A percentile compares a stretch with the other conserved stretches of the same genome.
Conservation (phyloP, 2,888 invertebrate species). For the Mesorhabditis sp. region DNA sequence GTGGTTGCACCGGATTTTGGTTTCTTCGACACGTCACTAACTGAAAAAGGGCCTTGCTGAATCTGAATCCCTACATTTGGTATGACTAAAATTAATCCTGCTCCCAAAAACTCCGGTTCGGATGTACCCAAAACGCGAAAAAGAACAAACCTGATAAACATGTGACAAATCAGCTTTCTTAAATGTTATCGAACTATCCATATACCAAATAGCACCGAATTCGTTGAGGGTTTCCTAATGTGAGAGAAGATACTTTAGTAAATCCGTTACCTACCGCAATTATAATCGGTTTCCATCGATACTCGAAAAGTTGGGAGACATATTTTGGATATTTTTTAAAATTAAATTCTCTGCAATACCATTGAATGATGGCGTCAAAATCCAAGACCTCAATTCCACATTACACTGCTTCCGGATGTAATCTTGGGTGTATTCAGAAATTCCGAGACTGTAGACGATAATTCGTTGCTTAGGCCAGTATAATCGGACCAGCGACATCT, state of each 20-base stretch:
- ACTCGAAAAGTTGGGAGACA: not conserved
- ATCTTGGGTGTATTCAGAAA: not conserved
- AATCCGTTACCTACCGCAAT: not conserved
- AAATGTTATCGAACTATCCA: not conserved
- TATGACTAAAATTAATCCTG: not conserved
- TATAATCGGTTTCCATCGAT: slow-evolving; percentile 4
- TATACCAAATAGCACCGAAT: slow-evolving; percentile 6
- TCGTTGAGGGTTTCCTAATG: not conserved
- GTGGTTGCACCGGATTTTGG: not conserved
- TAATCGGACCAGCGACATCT: not conserved
- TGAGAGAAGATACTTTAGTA: not conserved
- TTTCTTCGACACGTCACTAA: not conserved
- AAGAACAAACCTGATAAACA: not conserved
- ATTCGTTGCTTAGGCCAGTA: not conserved
- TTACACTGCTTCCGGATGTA: not conserved
- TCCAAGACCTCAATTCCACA: not conserved
- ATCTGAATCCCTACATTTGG: not conserved
- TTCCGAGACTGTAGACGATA: not conserved
- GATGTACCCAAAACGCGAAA: not conserved
- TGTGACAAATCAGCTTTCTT: not conserved
- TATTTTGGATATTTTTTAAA: not conserved
- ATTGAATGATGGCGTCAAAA: too few relatives aligned
- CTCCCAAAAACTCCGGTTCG: not conserved
- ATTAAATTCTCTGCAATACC: not conserved
- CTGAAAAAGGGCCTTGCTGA: not conserved